Evolutionary conservation across 2,888 invertebrate species (phyloP).

Genomic region (Pristionchus mayeri): DNA sequence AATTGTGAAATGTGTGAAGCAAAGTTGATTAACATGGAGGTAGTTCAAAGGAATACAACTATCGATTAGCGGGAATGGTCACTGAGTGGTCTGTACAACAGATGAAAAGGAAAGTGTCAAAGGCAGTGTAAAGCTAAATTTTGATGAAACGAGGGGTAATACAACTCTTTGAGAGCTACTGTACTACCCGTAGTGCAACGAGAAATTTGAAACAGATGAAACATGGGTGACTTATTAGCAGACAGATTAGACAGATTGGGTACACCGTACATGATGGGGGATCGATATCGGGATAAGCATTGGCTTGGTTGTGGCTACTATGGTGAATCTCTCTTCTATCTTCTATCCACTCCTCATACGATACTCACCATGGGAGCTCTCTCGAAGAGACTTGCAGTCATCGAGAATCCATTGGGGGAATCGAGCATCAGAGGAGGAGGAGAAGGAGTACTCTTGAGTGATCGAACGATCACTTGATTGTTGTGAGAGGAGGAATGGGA

Average conservation of each 20-base stretch:
- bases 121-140: not conserved
- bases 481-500: not conserved
- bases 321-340: not conserved
- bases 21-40: not conserved
- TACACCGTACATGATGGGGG: conserved; percentile 33
- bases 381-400: conserved; percentile 39
- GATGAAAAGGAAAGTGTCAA: not conserved
- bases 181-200: not conserved
- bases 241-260: not conserved
- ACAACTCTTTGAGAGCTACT: conserved; percentile 19
- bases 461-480: conserved; percentile 22
- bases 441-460: conserved; percentile 21
- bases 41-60: not conserved
- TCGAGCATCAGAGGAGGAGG: conserved; percentile 45
- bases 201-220: conserved; percentile 1
- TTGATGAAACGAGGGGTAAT: not conserved
- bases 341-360: not conserved
- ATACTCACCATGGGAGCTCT: conserved; percentile 47
- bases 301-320: conserved; percentile 13
- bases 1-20: conserved; percentile 29
- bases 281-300: conserved; percentile 32
- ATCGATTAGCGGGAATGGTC: conserved; percentile 33
- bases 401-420: conserved; percentile 30
- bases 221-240: not conserved
- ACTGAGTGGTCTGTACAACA: conserved; percentile 13